Percentiles rank a stretch among this genome's conserved stretches.
phyloP scores from a whole-genome alignment of 1,140 invertebrate species.

The Diabrotica undecimpunctata region DNA sequence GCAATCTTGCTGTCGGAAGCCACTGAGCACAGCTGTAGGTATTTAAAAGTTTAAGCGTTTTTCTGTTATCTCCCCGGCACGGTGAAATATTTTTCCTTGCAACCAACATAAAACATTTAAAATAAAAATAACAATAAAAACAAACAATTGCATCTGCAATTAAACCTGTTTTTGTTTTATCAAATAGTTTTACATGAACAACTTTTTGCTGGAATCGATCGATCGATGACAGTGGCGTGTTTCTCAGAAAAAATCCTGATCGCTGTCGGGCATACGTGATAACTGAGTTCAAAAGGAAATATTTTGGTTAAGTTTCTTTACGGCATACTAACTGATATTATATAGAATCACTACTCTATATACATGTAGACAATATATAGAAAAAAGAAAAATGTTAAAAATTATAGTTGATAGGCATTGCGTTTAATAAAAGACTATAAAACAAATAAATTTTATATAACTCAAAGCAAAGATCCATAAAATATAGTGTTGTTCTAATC shows the following conservation, averaged over 20 bases:
- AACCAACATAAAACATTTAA: slow-evolving; percentile 21
- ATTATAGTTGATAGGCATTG: too few species aligned
- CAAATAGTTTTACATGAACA: slow-evolving; percentile 20
- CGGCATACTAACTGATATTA: too few species aligned
- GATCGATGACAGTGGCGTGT: slow-evolving; percentile 8
- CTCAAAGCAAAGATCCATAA: too few species aligned
- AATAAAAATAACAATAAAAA: slow-evolving; percentile 20
- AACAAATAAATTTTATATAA: too few species aligned
- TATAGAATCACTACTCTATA: too few species aligned
- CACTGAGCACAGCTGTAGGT: slow-evolving; percentile 10
- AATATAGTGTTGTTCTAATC: too few species aligned
- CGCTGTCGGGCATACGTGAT: too few species aligned
- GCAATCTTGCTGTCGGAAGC: neutral
- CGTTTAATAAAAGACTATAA: too few species aligned
- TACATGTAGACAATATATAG: too few species aligned
- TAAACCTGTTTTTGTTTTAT: slow-evolving; percentile 21
- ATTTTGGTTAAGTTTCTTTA: too few species aligned
- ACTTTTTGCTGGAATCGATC: slow-evolving; percentile 14
- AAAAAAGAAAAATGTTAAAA: too few species aligned
- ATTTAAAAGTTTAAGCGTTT: slow-evolving; percentile 13
- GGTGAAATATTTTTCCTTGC: slow-evolving; percentile 18
- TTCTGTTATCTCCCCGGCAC: neutral
- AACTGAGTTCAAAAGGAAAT: too few species aligned
- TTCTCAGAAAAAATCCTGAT: neutral
- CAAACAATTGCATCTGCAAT: slow-evolving; percentile 19